Conservation (phyloP, 2,888 invertebrate genomes). For the Catocala sponsa region DNA sequence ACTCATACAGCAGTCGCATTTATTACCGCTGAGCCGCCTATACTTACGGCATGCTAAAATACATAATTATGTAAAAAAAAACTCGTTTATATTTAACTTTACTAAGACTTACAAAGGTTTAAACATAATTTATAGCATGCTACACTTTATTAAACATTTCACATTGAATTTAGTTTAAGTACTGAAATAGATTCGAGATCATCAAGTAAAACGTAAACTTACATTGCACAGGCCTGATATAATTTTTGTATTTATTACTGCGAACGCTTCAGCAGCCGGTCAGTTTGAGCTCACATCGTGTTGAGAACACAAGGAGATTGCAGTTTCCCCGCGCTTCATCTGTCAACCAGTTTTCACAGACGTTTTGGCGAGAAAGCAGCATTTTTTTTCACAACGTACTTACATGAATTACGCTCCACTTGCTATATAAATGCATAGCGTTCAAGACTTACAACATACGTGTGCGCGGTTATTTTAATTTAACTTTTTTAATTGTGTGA, state of each 20-base stretch:
- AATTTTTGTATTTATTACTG: constrained; percentile 65
- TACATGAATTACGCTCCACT: constrained; percentile 32
- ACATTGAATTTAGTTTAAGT: too few relatives aligned
- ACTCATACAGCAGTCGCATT: too few relatives aligned
- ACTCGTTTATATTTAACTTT: too few relatives aligned
- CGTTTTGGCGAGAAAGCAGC: constrained; percentile 64
- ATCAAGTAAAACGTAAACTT: neutral
- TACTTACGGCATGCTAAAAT: too few relatives aligned
- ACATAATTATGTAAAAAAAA: too few relatives aligned
- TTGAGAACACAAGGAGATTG: constrained; percentile 49
- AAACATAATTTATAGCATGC: too few relatives aligned
- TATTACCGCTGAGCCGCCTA: too few relatives aligned
- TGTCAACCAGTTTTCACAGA: constrained; percentile 51
- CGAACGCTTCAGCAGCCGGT: constrained; percentile 58
- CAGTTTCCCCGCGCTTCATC: constrained; percentile 62
- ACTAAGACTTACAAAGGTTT: too few relatives aligned
- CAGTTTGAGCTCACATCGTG: constrained; percentile 59
- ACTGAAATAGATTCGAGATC: too few relatives aligned
- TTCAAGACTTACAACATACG: constrained; percentile 54
- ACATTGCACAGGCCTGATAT: neutral
- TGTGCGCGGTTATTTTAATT: constrained; percentile 36
- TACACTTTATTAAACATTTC: too few relatives aligned
- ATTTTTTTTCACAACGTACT: constrained; percentile 22
- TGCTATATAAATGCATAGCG: constrained; percentile 48
- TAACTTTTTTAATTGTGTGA: constrained; percentile 19